Base-by-base conservation (phyloP, 2,113 vertebrate species). In the Leuciscus idus region DNA sequence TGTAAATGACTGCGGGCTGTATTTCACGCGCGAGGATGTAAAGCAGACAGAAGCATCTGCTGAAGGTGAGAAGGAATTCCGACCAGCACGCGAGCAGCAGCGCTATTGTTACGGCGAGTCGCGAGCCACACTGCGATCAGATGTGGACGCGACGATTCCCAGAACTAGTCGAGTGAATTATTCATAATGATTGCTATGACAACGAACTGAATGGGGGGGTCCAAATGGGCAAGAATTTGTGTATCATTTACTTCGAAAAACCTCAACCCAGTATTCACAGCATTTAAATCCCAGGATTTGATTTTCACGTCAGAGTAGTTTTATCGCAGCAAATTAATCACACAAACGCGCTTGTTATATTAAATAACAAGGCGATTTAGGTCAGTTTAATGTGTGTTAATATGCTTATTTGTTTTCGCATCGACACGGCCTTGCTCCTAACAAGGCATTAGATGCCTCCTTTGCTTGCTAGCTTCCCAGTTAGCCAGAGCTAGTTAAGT, bases 401-500 rank as follows among this genome's bases (percentile, higher is more conserved):
- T 7, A 2, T 61, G 36, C 6, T 28, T 28, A 4, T 30, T n/a
- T n/a, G 48, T 17, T 19, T 15, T 28, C 11, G 17, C 19, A 39
- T 50, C 75, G 36, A 84, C 52, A 74, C 26, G 83, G 88, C 88
- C 88, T 89, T 64, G 46, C 66, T 17, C 48, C 33, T 66, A 86
- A 75, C 83, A 61, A 70, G 82, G 66, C 64, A 73, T 84, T 73
- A 84, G 68, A 84, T 77, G 85, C 61, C 86, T 89, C 85, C 88
- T 89, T 17, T 72, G 72, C 80, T 76, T 55, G 88, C 33, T 83
- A 80, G 66, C 87, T 46, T 43, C 84, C 76, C 82, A 84, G 85
- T 83, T 89, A 89, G 88, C 86, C 82, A 57, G 72, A 70, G 64
- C 76, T 74, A 48, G 88, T 87, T 87, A 73, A 87, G 86, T 83